phyloP scores from a whole-genome alignment of 2,797 vertebrate species.

The Buphagus erythrorhynchus region DNA sequence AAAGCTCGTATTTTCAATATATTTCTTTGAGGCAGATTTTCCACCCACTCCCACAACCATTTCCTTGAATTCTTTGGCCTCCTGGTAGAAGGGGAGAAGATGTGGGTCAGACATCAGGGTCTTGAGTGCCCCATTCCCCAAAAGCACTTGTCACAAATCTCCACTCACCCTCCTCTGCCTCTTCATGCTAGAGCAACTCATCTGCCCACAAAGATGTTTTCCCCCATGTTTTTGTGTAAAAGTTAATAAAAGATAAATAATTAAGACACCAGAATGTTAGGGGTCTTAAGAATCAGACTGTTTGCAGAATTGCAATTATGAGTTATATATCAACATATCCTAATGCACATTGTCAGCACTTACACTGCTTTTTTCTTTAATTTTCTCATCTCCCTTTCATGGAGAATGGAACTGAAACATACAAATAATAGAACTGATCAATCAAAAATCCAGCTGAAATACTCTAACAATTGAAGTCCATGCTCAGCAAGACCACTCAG shows the following conservation, averaged over 20 bases:
- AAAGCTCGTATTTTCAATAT: not conserved
- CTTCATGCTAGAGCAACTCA: not conserved
- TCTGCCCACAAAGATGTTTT: not conserved
- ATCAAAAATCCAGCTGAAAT: not conserved
- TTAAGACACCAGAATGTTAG: not conserved
- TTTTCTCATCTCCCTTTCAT: not conserved
- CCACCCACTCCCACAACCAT: fast-evolving
- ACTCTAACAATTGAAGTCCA: not conserved
- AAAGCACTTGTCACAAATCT: not conserved
- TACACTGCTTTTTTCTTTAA: not conserved
- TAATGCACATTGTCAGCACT: not conserved
- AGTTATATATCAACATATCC: not conserved
- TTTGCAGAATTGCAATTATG: not conserved
- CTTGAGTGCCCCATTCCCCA: not conserved
- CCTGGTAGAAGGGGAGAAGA: not conserved
- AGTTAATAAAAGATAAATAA: not conserved
- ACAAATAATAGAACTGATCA: not conserved
- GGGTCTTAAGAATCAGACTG: not conserved
- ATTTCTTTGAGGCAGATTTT: not conserved
- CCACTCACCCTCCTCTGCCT: not conserved
- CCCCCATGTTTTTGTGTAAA: not conserved
- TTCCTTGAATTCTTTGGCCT: not conserved
- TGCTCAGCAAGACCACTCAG: not conserved
- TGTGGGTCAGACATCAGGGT: not conserved
- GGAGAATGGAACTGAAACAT: not conserved